These are phyloP conservation scores for Cataglyphis livida DNA, from an alignment of 2,888 invertebrate species.

Conservation along the genomic window DNA sequence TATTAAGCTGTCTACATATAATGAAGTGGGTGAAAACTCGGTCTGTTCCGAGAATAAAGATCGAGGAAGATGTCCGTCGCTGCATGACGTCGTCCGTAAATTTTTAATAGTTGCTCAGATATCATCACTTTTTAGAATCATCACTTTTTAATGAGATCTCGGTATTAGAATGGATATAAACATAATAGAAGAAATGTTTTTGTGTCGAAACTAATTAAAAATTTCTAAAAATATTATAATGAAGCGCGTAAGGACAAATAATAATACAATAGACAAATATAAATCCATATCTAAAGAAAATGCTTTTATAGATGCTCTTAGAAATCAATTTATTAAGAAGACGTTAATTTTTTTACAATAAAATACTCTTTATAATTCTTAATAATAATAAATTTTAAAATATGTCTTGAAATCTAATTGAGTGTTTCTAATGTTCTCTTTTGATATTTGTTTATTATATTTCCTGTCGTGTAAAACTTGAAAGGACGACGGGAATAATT, in stretches of 20 bases:
- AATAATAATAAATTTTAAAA: not conserved
- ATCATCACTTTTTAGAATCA: not conserved
- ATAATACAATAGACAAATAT: not conserved
- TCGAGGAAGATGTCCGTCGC: not conserved
- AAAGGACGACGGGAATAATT: slow-evolving; percentile 43
- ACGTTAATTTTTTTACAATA: not conserved
- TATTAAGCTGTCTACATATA: slow-evolving; percentile 11
- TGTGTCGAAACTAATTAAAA: slow-evolving; percentile 13
- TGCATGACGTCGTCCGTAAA: slow-evolving; percentile 13
- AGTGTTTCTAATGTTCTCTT: not conserved
- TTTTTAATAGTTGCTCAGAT: slow-evolving; percentile 8
- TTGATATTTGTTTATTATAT: slow-evolving; percentile 16
- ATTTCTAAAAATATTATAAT: slow-evolving; percentile 5
- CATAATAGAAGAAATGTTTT: slow-evolving; percentile 14
- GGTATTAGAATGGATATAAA: not conserved
- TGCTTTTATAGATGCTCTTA: not conserved
- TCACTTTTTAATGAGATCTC: not conserved
- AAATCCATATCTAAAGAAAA: not conserved
- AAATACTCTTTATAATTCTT: not conserved
- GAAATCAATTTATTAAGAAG: not conserved
- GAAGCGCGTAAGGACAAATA: not conserved
- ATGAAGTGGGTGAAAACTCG: slow-evolving; percentile 19
- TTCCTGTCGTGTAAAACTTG: slow-evolving; percentile 8
- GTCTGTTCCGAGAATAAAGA: not conserved
- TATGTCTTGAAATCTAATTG: not conserved